Base-by-base conservation (phyloP, 2,888 invertebrate species). In the Apotomis turbidana region DNA sequence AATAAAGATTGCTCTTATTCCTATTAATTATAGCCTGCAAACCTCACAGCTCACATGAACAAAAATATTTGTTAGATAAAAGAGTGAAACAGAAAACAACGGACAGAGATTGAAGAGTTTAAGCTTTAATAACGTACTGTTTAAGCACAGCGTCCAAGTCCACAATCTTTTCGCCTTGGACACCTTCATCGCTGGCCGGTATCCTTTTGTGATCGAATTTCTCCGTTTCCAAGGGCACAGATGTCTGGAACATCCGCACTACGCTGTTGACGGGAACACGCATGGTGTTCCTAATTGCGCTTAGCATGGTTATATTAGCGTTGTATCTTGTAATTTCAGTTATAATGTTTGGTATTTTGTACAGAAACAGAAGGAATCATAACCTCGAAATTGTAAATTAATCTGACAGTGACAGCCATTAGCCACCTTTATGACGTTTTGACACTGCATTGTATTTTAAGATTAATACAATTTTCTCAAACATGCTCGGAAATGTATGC, bases 91-190 rank as follows among this genome's bases (percentile, higher is more conserved):
- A 49, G 49, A 10, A 9, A 49, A 49, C 49, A 8, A 49, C 8
- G 0, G 49, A 49, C 3, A 49, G 9, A 9, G 49, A 9, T 49
- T 9, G 9, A 49, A 9, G 6, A 46, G 10, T 10, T 9, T 3
- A 49, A 9, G 41, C 5, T 41, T 41, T 41, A 49, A 49, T 6
- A 73, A 81, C 94, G 89, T 91, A 96, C 96, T 94, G 91, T 80
- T 94, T 91, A 8, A 95, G 84, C 13, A 94, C 85, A 8, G 94
- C 88, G 85, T 97, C 97, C 52, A 97, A 95, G 83, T 96, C 96
- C 49, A 96, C 82, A 0, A 95, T 89, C 82, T 94, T 95, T 88
- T 97, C 97, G 58, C 97, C 97, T 72, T 94, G 94, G 0, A 96
- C 96, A 62, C 97, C 97, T 84, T 97, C 96, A 85, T 97, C 97